Evolutionary conservation across 2,113 vertebrate species (phyloP).

Genomic region (Lampris megalopsis): DNA sequence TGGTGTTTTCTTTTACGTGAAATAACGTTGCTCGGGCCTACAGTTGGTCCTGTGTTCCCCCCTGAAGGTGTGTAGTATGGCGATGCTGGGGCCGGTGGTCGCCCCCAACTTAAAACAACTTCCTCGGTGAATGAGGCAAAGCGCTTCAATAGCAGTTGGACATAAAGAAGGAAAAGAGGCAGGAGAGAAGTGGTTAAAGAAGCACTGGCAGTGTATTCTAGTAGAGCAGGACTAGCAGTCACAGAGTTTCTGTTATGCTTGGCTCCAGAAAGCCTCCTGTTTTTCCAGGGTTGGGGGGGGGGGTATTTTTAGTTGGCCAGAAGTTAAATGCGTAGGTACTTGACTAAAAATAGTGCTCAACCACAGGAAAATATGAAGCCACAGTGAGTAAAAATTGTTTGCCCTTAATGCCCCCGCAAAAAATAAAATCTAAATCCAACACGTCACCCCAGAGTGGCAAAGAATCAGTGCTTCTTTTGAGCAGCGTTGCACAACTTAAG

Average conservation of each 20-base stretch:
- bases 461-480: constrained; percentile 69
- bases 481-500: constrained; percentile 46
- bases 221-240: constrained; percentile 60
- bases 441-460: constrained; percentile 62
- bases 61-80: constrained; percentile 38
- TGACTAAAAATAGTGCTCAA: constrained; percentile 76
- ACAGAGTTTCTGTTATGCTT: constrained; percentile 77
- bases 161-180: constrained; percentile 61
- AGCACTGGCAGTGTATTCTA: constrained; percentile 68
- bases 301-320: constrained; percentile 80
- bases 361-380: constrained; percentile 81
- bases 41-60: constrained; percentile 73
- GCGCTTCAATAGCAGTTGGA: constrained; percentile 47
- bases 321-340: constrained; percentile 79
- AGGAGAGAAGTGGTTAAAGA: constrained; percentile 56
- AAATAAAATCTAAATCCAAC: constrained; percentile 70
- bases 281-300: constrained; percentile 66
- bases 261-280: constrained; percentile 76
- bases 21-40: constrained; percentile 55
- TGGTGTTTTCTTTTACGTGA: constrained; percentile 67
- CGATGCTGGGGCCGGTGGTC: constrained; percentile 42
- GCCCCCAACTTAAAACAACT: constrained; percentile 76
- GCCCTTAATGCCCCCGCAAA: constrained; percentile 57
- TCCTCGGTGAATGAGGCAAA: constrained; percentile 54
- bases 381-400: constrained; percentile 73